A percentile compares a stretch with the other conserved stretches of the same genome.
Conservation (phyloP, 2,113 vertebrate species). For the Hippocampus barbouri region DNA sequence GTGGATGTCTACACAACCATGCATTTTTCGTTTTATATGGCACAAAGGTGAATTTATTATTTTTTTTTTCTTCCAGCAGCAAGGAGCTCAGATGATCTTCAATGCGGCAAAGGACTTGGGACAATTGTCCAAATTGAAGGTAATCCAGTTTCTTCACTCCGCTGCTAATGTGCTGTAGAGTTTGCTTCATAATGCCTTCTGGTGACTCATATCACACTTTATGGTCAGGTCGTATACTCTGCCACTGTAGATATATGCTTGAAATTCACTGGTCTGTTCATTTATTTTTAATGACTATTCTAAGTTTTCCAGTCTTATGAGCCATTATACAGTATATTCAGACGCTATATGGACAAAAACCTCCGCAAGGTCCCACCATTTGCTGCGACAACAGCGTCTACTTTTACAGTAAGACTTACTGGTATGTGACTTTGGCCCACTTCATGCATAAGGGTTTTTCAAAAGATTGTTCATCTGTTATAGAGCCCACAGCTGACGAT, state of each 20-base stretch:
- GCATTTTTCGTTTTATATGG: neutral
- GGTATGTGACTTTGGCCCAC: no score
- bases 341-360: neutral
- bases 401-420: no score
- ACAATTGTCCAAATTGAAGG: constrained; percentile 97
- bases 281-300: neutral
- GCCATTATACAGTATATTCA: neutral
- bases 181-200: neutral
- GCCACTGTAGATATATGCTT: neutral
- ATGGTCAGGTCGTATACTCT: neutral
- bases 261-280: neutral
- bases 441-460: no score
- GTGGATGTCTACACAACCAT: neutral
- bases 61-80: constrained; percentile 48
- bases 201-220: neutral
- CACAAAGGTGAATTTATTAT: neutral
- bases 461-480: no score
- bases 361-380: no score
- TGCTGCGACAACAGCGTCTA: no score
- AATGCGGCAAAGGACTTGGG: constrained; percentile 95
- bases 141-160: constrained; percentile 55
- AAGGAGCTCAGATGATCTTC: constrained; percentile 98
- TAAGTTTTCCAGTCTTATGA: neutral
- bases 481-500: no score
- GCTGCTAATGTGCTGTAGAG: neutral